These are phyloP conservation scores for Aphodius sticticus DNA, from an alignment of 2,888 invertebrate species.

Conservation along the genomic window DNA sequence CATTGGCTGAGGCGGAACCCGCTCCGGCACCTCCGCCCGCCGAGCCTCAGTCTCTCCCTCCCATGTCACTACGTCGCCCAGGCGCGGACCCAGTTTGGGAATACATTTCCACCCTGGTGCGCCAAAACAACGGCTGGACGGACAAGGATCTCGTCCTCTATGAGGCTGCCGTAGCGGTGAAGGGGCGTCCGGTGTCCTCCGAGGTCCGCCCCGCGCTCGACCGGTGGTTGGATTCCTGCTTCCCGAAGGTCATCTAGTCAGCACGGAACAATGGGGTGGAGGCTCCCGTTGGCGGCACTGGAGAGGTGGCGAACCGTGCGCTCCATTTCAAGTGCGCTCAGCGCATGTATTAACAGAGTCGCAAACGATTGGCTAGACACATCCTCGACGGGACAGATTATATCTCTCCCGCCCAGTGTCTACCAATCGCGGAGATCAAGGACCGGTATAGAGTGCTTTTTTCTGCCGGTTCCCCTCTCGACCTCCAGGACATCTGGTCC, in stretches of 20 bases:
- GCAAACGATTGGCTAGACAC: background rate
- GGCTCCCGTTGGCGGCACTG: background rate
- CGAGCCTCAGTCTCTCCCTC: background rate
- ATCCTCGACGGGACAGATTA: conserved; percentile 20
- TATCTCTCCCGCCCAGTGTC: background rate
- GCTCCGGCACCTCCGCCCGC: background rate
- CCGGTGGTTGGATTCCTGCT: too few species aligned
- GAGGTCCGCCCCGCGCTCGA: too few species aligned
- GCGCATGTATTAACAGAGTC: conserved; percentile 14
- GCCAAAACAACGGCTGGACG: too few species aligned
- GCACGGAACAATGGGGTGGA: background rate
- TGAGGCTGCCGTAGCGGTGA: background rate
- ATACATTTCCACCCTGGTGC: too few species aligned
- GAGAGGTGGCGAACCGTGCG: background rate
- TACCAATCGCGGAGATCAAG: conserved; percentile 16
- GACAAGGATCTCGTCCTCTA: too few species aligned
- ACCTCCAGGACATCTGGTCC: background rate
- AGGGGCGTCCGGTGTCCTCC: background rate
- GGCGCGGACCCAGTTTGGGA: too few species aligned
- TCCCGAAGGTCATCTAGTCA: background rate
- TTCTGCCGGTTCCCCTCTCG: conserved; percentile 14
- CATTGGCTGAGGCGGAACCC: too few species aligned
- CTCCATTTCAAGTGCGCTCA: conserved; percentile 11
- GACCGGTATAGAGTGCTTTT: conserved; percentile 22
- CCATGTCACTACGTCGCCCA: background rate